Conservation (phyloP, 2,797 vertebrate genomes). For the Loris lydekkerianus region DNA sequence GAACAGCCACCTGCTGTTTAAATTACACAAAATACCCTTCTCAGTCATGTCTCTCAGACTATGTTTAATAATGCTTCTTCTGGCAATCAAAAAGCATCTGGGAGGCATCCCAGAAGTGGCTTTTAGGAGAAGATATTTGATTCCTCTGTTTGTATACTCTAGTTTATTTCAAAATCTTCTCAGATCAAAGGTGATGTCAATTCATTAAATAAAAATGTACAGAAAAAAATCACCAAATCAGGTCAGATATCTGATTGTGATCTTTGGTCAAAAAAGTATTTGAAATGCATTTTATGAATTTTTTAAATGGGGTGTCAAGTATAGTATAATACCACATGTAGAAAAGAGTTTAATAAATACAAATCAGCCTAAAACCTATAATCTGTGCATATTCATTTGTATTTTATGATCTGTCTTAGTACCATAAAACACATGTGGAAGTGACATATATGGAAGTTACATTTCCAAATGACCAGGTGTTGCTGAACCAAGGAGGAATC, state of each 20-base stretch:
- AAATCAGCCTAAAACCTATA: background rate
- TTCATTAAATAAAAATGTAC: background rate
- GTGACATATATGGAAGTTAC: background rate
- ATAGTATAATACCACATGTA: background rate
- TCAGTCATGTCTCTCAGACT: background rate
- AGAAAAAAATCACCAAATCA: constrained; percentile 30
- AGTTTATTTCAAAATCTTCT: constrained; percentile 37
- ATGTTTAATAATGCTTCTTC: background rate
- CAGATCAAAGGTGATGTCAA: background rate
- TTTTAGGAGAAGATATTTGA: constrained; percentile 37
- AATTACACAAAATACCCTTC: background rate
- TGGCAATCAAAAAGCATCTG: background rate
- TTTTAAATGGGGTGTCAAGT: background rate
- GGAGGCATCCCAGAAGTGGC: background rate
- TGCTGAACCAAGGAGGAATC: background rate
- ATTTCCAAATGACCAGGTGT: background rate
- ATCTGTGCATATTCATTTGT: background rate
- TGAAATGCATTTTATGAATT: background rate
- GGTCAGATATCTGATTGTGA: background rate
- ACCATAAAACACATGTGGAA: background rate
- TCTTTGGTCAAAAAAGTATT: background rate
- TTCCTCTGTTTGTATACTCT: constrained; percentile 14
- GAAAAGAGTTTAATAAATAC: background rate
- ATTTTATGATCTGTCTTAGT: constrained; percentile 16
- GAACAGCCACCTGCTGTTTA: background rate